A percentile compares a stretch with the other conserved stretches of the same genome.
phyloP scores from a whole-genome alignment of 2,113 vertebrate species.

The Chaetops frenatus region DNA sequence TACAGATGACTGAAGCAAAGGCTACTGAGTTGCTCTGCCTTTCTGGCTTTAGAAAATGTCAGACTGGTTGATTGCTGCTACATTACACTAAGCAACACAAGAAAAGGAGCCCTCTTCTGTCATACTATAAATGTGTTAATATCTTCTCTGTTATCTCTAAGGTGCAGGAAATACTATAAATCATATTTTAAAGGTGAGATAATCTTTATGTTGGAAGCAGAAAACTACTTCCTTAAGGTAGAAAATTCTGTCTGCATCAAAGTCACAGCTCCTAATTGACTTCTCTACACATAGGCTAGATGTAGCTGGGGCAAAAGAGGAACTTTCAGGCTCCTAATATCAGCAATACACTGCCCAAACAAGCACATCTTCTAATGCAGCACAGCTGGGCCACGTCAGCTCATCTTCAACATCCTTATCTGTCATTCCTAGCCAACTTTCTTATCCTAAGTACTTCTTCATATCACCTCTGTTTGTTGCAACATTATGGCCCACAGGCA shows the following conservation, averaged over 20 bases:
- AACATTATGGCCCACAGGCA: constrained; percentile 18
- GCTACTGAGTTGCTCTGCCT: neutral
- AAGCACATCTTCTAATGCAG: neutral
- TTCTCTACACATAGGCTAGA: neutral
- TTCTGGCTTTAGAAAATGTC: neutral
- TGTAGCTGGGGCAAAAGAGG: neutral
- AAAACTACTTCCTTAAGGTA: neutral
- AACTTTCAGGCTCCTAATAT: neutral
- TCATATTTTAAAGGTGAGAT: neutral
- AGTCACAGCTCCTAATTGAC: neutral
- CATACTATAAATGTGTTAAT: neutral
- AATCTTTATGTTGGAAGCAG: neutral
- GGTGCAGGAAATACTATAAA: neutral
- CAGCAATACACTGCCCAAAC: neutral
- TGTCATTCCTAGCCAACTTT: neutral
- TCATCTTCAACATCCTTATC: neutral
- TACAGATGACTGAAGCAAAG: neutral
- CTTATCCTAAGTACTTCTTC: neutral
- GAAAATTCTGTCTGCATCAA: neutral
- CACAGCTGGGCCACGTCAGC: rapidly evolving
- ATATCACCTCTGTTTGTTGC: neutral
- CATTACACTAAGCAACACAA: neutral
- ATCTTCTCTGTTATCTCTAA: neutral
- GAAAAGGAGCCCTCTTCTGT: neutral
- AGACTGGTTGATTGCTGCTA: neutral